A percentile compares a stretch with the other conserved stretches of the same genome.
These are phyloP conservation scores for Porites cylindrica DNA, from an alignment of 92 coral and sea anemone species.

Conservation along the genomic window DNA sequence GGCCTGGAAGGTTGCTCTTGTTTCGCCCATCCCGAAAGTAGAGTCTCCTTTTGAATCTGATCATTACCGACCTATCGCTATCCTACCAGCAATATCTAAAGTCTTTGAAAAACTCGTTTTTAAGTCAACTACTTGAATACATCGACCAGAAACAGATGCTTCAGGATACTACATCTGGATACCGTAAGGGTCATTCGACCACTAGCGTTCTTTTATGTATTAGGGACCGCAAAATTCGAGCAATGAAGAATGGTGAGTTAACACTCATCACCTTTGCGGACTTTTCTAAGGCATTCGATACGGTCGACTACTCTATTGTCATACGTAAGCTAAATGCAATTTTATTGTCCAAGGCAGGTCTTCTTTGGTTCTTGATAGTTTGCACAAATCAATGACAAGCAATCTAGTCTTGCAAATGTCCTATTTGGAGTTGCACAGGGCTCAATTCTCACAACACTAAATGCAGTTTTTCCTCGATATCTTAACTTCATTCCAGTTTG, in stretches of 20 bases:
- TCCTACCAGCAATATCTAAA: slow-evolving; percentile 59
- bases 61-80: slow-evolving; percentile 53
- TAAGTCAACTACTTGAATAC: slow-evolving; percentile 53
- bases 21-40: slow-evolving; percentile 45
- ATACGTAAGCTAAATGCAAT: slow-evolving; percentile 49
- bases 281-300: slow-evolving; percentile 71
- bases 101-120: slow-evolving; percentile 49
- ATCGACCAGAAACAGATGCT: slow-evolving; percentile 33
- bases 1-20: slow-evolving; percentile 56
- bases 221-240: slow-evolving; percentile 57
- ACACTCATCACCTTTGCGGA: slow-evolving; percentile 50
- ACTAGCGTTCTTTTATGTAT: slow-evolving; percentile 43
- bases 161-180: slow-evolving; percentile 34
- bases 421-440: slow-evolving; percentile 30
- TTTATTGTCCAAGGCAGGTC: background rate
- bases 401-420: slow-evolving; percentile 22
- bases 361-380: slow-evolving; percentile 13
- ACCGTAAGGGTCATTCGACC: background rate
- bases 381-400: slow-evolving; percentile 28
- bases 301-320: slow-evolving; percentile 55
- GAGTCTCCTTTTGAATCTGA: slow-evolving; percentile 36
- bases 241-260: slow-evolving; percentile 60
- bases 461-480: no score
- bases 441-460: background rate
- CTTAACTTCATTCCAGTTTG: no score